Evolutionary conservation across 2,888 invertebrate species (phyloP).

Genomic region (Apodemia duryi): DNA sequence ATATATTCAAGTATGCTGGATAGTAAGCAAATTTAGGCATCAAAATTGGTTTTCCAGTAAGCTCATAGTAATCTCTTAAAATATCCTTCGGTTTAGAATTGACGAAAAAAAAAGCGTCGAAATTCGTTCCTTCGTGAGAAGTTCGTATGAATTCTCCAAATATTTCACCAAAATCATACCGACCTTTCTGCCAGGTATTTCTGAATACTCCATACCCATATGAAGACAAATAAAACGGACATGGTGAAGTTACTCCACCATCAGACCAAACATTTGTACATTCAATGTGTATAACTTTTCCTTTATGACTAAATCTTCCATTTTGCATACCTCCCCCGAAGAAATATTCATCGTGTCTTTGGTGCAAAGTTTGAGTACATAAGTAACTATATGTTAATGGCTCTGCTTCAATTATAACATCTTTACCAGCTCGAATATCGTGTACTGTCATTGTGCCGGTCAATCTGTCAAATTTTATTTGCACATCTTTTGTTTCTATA

Average conservation of each 20-base stretch:
- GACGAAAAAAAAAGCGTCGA: constrained; percentile 65
- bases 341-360: constrained; percentile 53
- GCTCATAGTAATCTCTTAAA: constrained; percentile 61
- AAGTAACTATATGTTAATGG: constrained; percentile 46
- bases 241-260: constrained; percentile 63
- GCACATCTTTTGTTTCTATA: constrained; percentile 51
- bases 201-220: constrained; percentile 63
- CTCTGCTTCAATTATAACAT: constrained; percentile 47
- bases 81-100: constrained; percentile 49
- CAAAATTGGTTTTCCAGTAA: constrained; percentile 60
- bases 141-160: constrained; percentile 39
- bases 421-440: constrained; percentile 50
- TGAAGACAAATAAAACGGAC: constrained; percentile 68
- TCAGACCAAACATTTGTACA: constrained; percentile 63
- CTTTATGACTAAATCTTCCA: constrained; percentile 65
- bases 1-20: constrained; percentile 66
- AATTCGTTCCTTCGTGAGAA: constrained; percentile 46
- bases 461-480: constrained; percentile 53
- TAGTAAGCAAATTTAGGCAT: constrained; percentile 69
- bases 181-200: constrained; percentile 65
- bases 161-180: constrained; percentile 56
- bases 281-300: constrained; percentile 51
- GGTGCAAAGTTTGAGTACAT: constrained; percentile 48
- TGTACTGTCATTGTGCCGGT: constrained; percentile 49
- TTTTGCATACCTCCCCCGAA: constrained; percentile 73